Conservation (phyloP, 2,113 vertebrate species). For the Cyanocitta stelleri region DNA sequence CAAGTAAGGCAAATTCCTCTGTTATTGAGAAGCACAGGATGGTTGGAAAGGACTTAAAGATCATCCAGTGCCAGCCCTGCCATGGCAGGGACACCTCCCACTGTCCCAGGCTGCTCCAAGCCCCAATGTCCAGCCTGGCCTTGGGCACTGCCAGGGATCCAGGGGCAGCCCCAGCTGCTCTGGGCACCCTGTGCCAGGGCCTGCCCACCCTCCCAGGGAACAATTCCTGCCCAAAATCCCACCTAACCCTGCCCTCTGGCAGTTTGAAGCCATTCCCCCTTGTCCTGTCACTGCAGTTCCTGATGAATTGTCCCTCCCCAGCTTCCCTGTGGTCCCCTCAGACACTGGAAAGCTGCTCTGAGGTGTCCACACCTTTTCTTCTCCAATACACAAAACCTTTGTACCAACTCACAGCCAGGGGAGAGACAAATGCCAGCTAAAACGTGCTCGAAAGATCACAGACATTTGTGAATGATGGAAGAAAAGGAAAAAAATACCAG, state of each 20-base stretch:
- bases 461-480: background rate
- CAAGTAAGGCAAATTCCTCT: background rate
- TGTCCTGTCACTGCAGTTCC: rapidly evolving
- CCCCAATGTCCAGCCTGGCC: background rate
- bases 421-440: background rate
- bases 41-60: background rate
- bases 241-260: rapidly evolving
- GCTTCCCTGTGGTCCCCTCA: too few relatives aligned
- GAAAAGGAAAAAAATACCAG: background rate
- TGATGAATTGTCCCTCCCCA: background rate
- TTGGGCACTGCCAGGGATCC: background rate
- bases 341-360: background rate
- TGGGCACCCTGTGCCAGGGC: background rate
- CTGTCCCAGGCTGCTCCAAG: background rate
- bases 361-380: background rate
- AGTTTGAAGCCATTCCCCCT: rapidly evolving
- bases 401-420: background rate
- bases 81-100: background rate
- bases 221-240: background rate
- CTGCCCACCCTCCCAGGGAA: background rate
- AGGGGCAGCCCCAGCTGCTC: background rate
- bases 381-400: background rate
- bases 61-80: rapidly evolving
- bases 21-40: background rate
- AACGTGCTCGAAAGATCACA: background rate